A percentile compares a stretch with the other conserved stretches of the same genome.
Conservation (phyloP, 2,113 vertebrate species). For the Xiphophorus maculatus region DNA sequence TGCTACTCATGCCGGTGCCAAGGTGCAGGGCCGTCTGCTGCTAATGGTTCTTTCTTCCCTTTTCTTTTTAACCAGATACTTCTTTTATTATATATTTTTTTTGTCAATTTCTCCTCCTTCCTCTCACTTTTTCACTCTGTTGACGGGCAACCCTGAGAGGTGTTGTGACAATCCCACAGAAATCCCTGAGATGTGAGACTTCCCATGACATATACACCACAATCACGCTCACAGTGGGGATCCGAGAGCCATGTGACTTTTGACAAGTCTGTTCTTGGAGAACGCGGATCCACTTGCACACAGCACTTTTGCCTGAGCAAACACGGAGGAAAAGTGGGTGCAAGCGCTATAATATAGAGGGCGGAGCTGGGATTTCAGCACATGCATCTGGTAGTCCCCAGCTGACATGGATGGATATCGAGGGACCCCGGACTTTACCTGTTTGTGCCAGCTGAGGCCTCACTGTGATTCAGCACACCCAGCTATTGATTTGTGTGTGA, state of each 20-base stretch:
- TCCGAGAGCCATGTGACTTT: constrained; percentile 52
- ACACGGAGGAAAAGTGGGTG: constrained; percentile 3
- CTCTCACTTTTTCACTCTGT: constrained; percentile 8
- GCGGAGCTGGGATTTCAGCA: constrained; percentile 33
- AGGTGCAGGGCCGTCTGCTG: constrained; percentile 47
- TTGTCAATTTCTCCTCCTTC: constrained; percentile 9
- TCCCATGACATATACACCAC: constrained; percentile 38
- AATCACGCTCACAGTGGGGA: constrained; percentile 47
- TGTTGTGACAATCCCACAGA: constrained; percentile 55
- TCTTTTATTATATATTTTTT: not conserved
- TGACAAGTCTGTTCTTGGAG: constrained; percentile 52
- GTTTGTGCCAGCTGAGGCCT: constrained; percentile 29
- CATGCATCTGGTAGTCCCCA: constrained; percentile 19
- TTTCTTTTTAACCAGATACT: constrained; percentile 17
- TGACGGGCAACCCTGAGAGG: constrained; percentile 28
- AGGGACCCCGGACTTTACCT: constrained; percentile 42
- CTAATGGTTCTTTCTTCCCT: constrained; percentile 15
- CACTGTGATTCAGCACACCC: constrained; percentile 47
- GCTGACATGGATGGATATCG: constrained; percentile 15
- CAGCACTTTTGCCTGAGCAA: constrained; percentile 28
- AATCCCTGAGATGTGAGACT: constrained; percentile 36
- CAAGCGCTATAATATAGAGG: constrained; percentile 18
- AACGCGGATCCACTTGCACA: constrained; percentile 24
- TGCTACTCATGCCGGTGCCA: constrained; percentile 51
- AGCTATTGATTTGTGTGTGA: constrained; percentile 55